Evolutionary conservation across 2,797 vertebrate genomes (phyloP).

Genomic region (Diplodus sargus): DNA sequence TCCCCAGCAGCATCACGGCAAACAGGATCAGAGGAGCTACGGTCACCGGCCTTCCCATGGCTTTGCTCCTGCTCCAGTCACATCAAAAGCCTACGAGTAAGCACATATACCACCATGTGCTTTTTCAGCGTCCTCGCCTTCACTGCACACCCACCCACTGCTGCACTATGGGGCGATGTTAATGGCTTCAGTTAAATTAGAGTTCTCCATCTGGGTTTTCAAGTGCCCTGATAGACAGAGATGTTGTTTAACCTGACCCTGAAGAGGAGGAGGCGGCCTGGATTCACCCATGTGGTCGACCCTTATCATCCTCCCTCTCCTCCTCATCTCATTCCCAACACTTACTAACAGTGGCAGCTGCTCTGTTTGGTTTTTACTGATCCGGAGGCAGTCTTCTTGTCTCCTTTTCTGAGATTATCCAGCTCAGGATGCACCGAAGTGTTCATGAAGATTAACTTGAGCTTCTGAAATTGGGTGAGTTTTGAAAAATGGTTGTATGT

Average conservation of each 20-base stretch:
- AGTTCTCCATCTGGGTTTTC: slow-evolving; percentile 18
- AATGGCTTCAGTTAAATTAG: slow-evolving; percentile 15
- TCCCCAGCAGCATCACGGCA: slow-evolving; percentile 52
- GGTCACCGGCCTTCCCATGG: slow-evolving; percentile 46
- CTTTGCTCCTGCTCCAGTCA: slow-evolving; percentile 11
- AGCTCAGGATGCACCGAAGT: slow-evolving; percentile 2
- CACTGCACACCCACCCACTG: slow-evolving; percentile 18
- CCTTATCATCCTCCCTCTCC: slow-evolving; percentile 12
- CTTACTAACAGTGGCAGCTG: slow-evolving; percentile 39
- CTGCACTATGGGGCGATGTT: background rate
- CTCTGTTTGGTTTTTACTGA: slow-evolving; percentile 42
- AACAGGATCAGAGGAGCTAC: slow-evolving; percentile 51
- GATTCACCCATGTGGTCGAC: slow-evolving; percentile 16
- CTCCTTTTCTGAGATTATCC: slow-evolving; percentile 6
- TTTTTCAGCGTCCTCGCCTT: slow-evolving; percentile 19
- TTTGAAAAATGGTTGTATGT: slow-evolving; percentile 18
- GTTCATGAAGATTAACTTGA: slow-evolving; percentile 23
- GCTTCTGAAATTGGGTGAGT: slow-evolving; percentile 66
- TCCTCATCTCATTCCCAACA: slow-evolving; percentile 35
- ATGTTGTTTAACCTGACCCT: slow-evolving; percentile 51
- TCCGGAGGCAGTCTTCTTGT: slow-evolving; percentile 19
- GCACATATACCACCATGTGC: background rate
- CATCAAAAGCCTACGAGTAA: slow-evolving; percentile 16
- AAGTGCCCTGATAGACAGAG: slow-evolving; percentile 11
- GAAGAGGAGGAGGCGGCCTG: slow-evolving; percentile 54